Base-by-base conservation (phyloP, 1,140 invertebrate genomes). In the Philopotamus ludificatus region DNA sequence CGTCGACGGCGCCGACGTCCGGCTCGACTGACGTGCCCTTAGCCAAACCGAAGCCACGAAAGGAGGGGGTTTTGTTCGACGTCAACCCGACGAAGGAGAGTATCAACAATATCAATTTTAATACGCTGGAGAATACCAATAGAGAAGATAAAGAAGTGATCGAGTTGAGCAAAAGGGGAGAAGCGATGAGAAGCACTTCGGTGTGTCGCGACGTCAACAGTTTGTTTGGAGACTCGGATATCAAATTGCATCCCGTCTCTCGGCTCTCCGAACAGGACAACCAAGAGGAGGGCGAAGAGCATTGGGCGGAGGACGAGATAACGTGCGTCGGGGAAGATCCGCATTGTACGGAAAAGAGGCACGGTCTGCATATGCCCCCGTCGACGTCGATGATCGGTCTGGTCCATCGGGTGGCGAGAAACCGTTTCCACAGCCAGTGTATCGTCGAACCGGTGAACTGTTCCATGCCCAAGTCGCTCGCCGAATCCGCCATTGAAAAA, bases 391-490 rank as follows among this genome's bases (percentile, higher is more conserved):
- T 90, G 72, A 76, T 79, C 53, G 79, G 86, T 71, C 85, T 91
- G 70, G 84, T 85, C 44, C 82, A 83, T 64, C 81, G 83, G 47
- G 83, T 82, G 63, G 83, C 82, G 64, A 70, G 81, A 9, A 73
- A 87, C n/a, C 78, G 87, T 12, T 77, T 80, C 71, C 83, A 86
- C 73, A 89, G 86, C 75, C 82, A 89, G 53, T 83, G 82, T 72
- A 75, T 77, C 44, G 51, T 73, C 22, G 73, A 75, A 51, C 25
- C 72, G 28, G 41, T 25, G 10, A 28, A 34, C 9, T 12, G n/a
- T 9, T 44, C 16, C 23, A 53, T 51, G 61, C 47, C 44, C 44
- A 41, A 42, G 51, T 20, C 55, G 20, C 59, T 60, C 53, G 44
- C 62, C 39, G 42, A 63, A n/a, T n/a, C n/a, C 53, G 20, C 15